A percentile compares a stretch with the other conserved stretches of the same genome.
These are phyloP conservation scores for Apeira syringaria DNA, from an alignment of 2,888 invertebrate species.

Conservation along the genomic window DNA sequence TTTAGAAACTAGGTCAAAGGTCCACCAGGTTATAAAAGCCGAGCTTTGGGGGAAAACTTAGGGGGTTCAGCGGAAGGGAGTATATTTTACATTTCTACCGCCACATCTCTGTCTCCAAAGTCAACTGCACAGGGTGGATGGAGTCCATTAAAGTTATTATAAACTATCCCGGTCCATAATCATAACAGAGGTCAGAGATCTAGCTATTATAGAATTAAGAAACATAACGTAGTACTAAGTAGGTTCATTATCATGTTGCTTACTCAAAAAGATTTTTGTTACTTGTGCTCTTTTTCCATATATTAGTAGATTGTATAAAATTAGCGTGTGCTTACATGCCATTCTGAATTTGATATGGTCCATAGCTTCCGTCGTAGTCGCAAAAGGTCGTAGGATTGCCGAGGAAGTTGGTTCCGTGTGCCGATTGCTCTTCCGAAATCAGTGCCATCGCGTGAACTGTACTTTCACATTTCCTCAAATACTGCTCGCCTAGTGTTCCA, in stretches of 20 bases:
- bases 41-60: too few relatives aligned
- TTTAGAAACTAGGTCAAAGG: too few relatives aligned
- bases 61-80: too few relatives aligned
- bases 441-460: conserved; percentile 77
- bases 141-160: too few relatives aligned
- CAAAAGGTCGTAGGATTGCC: conserved; percentile 81
- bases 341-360: conserved; percentile 75
- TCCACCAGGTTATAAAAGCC: too few relatives aligned
- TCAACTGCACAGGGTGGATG: too few relatives aligned
- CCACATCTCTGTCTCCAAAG: too few relatives aligned
- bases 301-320: too few relatives aligned
- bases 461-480: conserved; percentile 87
- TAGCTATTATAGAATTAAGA: background rate
- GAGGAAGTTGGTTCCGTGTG: conserved; percentile 84
- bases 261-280: too few relatives aligned
- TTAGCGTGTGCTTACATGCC: conserved; percentile 74
- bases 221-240: background rate
- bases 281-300: too few relatives aligned
- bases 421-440: conserved; percentile 78
- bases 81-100: too few relatives aligned
- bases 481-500: conserved; percentile 76
- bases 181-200: background rate
- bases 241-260: background rate
- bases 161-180: too few relatives aligned
- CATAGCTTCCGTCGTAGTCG: conserved; percentile 87